Base-by-base conservation (phyloP, 2,888 invertebrate genomes). In the Conops quadrifasciatus region DNA sequence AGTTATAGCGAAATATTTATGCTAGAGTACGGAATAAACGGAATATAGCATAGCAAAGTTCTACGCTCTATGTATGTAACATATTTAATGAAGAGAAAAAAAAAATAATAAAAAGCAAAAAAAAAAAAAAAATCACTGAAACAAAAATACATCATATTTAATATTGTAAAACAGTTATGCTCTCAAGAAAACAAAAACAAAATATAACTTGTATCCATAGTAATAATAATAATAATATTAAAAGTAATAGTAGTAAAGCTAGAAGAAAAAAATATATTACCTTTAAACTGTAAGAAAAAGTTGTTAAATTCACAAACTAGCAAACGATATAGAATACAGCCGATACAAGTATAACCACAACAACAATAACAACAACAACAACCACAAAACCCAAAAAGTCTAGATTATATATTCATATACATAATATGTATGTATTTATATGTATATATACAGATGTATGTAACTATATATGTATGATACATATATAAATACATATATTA, bases 291-390 rank as follows among this genome's bases (percentile, higher is more conserved):
- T 63, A 70, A 70, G 70, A 53, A 43, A 53, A 36, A 71, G 53
- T 71, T 71, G 71, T 65, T 62, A 67, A 67, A 60, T 67, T 60
- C 66, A 67, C 45, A 66, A 67, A 67, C 62, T 62, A 66, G 66
- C 43, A 53, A 67, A 47, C 70, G 51, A 70, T 58, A 65, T 26
- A 70, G 4, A 70, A 70, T n/a, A 63, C 60, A 69, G 62, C 60
- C 60, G 49, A 58, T 56, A 58, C 30, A 69, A 45, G 51, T 43
- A 66, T 45, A 64, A 63, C 53, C 59, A 66, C 71, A 66, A 56
- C 64, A 45, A 1, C 45, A 45, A 45, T 15, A 45, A 49, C 5
- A 7, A 36, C 9, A 36, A 36, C 4, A 36, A 9, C 36, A 36
- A 36, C 36, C 4, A 66, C 45, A 67, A 51, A 53, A 60, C 59